Evolutionary conservation across 2,888 invertebrate genomes (phyloP), one percentile per base, ranked within the genome.

Genomic region (Sesia bembeciformis): DNA sequence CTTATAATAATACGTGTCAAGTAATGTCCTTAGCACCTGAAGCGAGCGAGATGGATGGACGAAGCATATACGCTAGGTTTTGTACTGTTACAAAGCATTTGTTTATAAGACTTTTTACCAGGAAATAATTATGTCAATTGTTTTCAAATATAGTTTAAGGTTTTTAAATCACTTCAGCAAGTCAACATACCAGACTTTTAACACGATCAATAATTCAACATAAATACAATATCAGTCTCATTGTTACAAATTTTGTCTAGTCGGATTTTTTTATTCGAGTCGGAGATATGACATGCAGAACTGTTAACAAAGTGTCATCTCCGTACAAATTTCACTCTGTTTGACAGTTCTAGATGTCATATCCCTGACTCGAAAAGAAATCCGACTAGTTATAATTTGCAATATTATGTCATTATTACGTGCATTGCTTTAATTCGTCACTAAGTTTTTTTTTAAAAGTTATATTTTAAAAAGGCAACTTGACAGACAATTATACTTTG

Each of bases 201-300:
- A 66, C 64, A 69, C 56, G 56, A 66, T 67, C 62, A 63, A 66
- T 64, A 62, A 60, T 61, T 68, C 68, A 76, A 77, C 68, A 69
- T 76, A 76, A 81, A 80, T 77, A 81, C 78, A 74, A 72, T 71
- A 72, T 83, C 84, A 84, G 84, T 84, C 84, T 84, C 82, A 78
- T 79, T 62, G 70, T 72, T 71, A 69, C 70, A 70, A 68, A 70
- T 72, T 65, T 64, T 67, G 66, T 61, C 57, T 70, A 63, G 58
- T 69, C 66, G 69, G 65, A 66, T 23, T 23, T 23, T n/a, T 23
- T 23, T 23, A 23, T 23, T 23, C 23, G 23, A 23, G 23, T 1
- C 23, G 2, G 23, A 23, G 23, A 23, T 23, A 23, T 23, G 23
- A 23, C 23, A 23, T 23, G 23, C 2, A 23, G 23, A 23, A 23